Conservation (phyloP, 2,797 vertebrate genomes). For the Coregonus suidteri region DNA sequence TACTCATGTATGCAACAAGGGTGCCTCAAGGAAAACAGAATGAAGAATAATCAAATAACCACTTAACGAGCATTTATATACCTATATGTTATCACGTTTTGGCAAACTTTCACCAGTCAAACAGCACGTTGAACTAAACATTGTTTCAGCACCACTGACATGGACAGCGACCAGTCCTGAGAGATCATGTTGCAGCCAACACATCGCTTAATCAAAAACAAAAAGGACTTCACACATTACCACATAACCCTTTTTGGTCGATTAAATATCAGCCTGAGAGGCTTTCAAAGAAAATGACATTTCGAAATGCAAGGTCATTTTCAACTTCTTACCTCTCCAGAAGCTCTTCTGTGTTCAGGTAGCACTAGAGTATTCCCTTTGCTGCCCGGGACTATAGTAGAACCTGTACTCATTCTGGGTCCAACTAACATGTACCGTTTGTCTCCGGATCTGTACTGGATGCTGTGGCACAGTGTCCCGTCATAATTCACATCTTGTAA, state of each 20-base stretch:
- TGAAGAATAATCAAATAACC: background rate
- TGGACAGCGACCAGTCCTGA: background rate
- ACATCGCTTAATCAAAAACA: no score
- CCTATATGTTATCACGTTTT: background rate
- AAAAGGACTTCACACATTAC: background rate
- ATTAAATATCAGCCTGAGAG: no score
- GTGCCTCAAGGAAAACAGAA: background rate
- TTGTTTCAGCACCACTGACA: no score
- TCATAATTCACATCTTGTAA: no score
- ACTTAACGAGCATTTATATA: background rate
- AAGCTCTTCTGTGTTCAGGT: constrained; percentile 9
- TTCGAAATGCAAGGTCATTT: background rate
- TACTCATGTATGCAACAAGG: background rate
- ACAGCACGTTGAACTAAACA: background rate
- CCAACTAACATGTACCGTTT: no score
- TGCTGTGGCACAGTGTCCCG: no score
- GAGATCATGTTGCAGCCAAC: no score
- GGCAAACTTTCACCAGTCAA: background rate
- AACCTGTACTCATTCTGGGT: no score
- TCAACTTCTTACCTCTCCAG: constrained; percentile 41
- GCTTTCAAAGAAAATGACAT: background rate
- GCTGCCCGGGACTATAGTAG: no score
- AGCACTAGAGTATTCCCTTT: no score
- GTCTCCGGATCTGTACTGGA: no score
- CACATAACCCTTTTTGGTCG: background rate